Evolutionary conservation across 2,113 vertebrate species (phyloP).

Genomic region (Galemys pyrenaicus): DNA sequence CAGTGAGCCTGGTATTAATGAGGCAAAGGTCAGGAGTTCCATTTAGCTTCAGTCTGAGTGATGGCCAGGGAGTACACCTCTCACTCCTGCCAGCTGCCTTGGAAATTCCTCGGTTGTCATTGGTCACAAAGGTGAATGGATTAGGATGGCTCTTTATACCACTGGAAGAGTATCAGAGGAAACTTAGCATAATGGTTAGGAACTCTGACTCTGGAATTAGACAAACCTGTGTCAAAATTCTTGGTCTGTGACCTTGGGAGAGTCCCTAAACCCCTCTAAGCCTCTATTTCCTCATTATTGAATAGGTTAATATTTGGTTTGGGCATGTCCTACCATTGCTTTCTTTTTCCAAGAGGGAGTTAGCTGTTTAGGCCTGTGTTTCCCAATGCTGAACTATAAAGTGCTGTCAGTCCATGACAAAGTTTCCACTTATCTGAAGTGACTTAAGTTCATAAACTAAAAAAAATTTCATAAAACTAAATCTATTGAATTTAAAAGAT

Average conservation of each 20-base stretch:
- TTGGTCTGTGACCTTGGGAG: background rate
- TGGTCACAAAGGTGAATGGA: constrained; percentile 66
- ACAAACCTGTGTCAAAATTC: constrained; percentile 40
- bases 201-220: constrained; percentile 27
- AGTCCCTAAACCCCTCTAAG: background rate
- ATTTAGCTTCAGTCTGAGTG: constrained; percentile 61
- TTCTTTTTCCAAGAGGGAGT: constrained; percentile 35
- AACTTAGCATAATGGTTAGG: constrained; percentile 34
- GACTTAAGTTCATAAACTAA: constrained; percentile 26
- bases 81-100: constrained; percentile 62
- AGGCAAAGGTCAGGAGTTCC: constrained; percentile 77
- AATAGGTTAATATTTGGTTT: constrained; percentile 54
- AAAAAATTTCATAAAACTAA: background rate
- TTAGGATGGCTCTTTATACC: background rate
- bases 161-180: constrained; percentile 55
- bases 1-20: constrained; percentile 71
- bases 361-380: background rate
- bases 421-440: constrained; percentile 42
- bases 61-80: constrained; percentile 57
- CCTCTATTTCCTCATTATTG: constrained; percentile 42
- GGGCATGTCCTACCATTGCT: constrained; percentile 6
- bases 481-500: constrained; percentile 40
- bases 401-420: background rate
- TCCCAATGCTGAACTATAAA: background rate
- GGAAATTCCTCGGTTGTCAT: constrained; percentile 67